Base-by-base conservation (phyloP, 2,888 invertebrate species). In the Agriopis marginaria region DNA sequence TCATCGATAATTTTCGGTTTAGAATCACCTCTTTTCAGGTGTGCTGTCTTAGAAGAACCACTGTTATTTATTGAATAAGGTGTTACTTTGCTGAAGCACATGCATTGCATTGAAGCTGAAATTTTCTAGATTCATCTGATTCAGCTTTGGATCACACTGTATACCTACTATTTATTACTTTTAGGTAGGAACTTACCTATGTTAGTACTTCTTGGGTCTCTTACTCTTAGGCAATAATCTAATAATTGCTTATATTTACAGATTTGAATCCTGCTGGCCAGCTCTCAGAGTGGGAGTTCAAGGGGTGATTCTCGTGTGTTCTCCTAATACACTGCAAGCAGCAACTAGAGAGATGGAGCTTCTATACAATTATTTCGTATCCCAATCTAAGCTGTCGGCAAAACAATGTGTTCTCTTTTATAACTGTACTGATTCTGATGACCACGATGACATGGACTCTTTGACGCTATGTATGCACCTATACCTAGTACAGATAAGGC, bases 221-320 rank as follows among this genome's bases (percentile, higher is more conserved):
- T 32, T 32, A 32, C 32, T 32, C 32, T 23, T 32, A 32, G 32
- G 32, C 32, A 32, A 32, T 32, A 1, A 5, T 32, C 4, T 32
- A 32, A 32, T 45, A 45, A 45, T 12, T 12, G 45, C 12, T 42
- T 42, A 42, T 42, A 9, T 3, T 73, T 70, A 32, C 66, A 97
- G 97, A 81, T 97, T 95, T 89, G 96, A 97, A 83, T 94, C 95
- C 9, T 97, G 97, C 81, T 97, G 97, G 97, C 96, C 97, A 44
- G 96, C 96, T 0, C 94, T 97, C 71, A 95, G 96, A 55, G 90
- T 95, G 73, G 96, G 96, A 73, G 94, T 95, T 0, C 94, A 96
- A 73, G 97, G 97, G 8, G 95, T 97, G 8, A 95, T 97, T 71
- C 95, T 97, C 72, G 96, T 97, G 0, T 97, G 96, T 83, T 93